Conservation (phyloP, 1,140 invertebrate species). For the Drosophila trapezifrons region DNA sequence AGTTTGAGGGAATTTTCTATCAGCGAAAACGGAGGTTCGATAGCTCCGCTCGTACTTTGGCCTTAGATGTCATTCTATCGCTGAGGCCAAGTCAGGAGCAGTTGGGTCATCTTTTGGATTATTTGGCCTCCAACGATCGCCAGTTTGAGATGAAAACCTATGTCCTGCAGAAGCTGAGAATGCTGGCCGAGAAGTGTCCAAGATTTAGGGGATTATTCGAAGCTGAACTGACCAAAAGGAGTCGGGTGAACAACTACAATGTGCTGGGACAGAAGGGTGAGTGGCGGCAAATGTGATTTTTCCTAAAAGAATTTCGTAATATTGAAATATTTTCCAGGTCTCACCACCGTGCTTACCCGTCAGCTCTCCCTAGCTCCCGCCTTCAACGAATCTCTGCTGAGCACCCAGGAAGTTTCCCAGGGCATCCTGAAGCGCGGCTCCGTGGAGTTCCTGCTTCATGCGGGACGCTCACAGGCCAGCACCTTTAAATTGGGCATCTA, state of each 20-base stretch:
- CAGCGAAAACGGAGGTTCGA: slow-evolving; percentile 88
- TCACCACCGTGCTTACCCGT: slow-evolving; percentile 89
- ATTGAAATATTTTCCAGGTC: slow-evolving; percentile 77
- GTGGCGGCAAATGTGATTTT: not conserved
- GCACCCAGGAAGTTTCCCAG: slow-evolving; percentile 90
- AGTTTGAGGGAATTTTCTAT: slow-evolving; percentile 87
- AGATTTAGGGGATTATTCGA: slow-evolving; percentile 84
- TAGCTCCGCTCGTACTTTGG: slow-evolving; percentile 89
- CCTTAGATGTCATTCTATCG: slow-evolving; percentile 89
- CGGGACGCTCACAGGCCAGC: slow-evolving; percentile 85
- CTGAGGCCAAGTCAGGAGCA: slow-evolving; percentile 85
- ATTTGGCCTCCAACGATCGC: slow-evolving; percentile 85
- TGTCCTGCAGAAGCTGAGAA: slow-evolving; percentile 87
- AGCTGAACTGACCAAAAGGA: slow-evolving; percentile 81
- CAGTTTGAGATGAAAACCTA: slow-evolving; percentile 89
- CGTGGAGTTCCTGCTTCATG: slow-evolving; percentile 89
- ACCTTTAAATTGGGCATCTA: slow-evolving; percentile 90
- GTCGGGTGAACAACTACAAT: slow-evolving; percentile 88
- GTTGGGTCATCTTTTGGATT: slow-evolving; percentile 86
- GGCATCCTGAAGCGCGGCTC: slow-evolving; percentile 91
- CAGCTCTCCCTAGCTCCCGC: slow-evolving; percentile 86
- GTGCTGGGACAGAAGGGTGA: slow-evolving; percentile 87
- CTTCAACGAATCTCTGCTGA: slow-evolving; percentile 89
- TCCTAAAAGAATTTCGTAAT: too few relatives aligned
- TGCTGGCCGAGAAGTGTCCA: slow-evolving; percentile 86